Percentiles rank a stretch among this genome's conserved stretches.
Conservation (phyloP, 2,113 vertebrate species). For the Nycticorax nycticorax region DNA sequence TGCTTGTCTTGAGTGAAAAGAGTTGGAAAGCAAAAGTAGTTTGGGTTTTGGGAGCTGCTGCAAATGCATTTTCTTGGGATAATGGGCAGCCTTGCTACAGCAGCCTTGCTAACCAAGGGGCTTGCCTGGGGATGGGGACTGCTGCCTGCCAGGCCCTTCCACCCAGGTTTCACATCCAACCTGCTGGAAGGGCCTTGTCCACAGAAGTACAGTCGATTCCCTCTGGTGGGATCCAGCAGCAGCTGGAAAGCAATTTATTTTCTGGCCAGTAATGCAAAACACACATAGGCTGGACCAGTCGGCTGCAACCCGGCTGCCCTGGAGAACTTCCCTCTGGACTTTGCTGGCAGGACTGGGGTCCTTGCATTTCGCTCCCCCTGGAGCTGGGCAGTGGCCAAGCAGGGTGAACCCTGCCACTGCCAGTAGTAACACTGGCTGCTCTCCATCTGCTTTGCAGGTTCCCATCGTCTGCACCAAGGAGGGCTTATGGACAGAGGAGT, state of each 20-base stretch:
- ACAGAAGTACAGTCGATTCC: background rate
- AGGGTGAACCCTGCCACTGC: background rate
- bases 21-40: background rate
- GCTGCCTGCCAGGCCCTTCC: background rate
- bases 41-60: background rate
- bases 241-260: background rate
- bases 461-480: slow-evolving; percentile 88
- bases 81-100: background rate
- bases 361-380: rapidly evolving
- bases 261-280: background rate
- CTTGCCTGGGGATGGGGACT: background rate
- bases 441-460: slow-evolving; percentile 66
- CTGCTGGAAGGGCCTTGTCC: background rate
- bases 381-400: background rate
- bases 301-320: background rate
- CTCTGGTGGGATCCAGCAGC: background rate
- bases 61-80: background rate
- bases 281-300: background rate
- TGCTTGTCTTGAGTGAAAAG: background rate
- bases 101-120: background rate
- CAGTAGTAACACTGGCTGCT: rapidly evolving
- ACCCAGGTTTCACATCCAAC: no score
- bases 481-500: slow-evolving; percentile 86
- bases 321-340: background rate
- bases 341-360: background rate